phyloP scores from a whole-genome alignment of 1,140 invertebrate species.

The Lasaia peninsularis region DNA sequence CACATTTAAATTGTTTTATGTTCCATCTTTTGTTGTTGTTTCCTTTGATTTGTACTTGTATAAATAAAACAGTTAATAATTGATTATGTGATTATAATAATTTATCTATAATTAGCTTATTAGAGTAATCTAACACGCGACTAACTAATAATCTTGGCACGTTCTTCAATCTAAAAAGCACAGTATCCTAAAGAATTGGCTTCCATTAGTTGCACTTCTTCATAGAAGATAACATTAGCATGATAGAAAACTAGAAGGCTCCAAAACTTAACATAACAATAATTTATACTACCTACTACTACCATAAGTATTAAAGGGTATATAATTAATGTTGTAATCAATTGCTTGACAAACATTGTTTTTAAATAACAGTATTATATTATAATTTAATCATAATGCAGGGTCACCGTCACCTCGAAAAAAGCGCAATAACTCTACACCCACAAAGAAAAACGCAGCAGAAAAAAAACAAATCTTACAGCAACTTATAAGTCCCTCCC shows the following conservation, averaged over 20 bases:
- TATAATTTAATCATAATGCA: constrained; percentile 35
- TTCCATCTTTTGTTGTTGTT: neutral
- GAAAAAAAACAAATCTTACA: constrained; percentile 87
- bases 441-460: constrained; percentile 82
- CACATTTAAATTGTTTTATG: too few species aligned
- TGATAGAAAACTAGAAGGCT: constrained; percentile 38
- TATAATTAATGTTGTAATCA: constrained; percentile 30
- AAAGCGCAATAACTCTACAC: constrained; percentile 85
- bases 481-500: constrained; percentile 79
- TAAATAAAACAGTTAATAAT: constrained; percentile 21
- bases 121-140: neutral
- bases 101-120: constrained; percentile 24
- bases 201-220: constrained; percentile 57
- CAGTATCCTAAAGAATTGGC: constrained; percentile 63
- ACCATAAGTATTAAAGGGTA: neutral
- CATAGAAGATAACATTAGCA: constrained; percentile 35
- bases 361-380: neutral
- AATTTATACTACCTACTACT: neutral
- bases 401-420: constrained; percentile 84
- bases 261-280: constrained; percentile 27
- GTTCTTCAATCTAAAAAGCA: constrained; percentile 26
- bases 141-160: neutral
- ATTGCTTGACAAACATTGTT: neutral
- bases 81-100: neutral
- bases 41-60: constrained; percentile 40